A percentile compares a stretch with the other conserved stretches of the same genome.
Conservation (phyloP, 2,797 vertebrate species). For the Heliangelus exortis region DNA sequence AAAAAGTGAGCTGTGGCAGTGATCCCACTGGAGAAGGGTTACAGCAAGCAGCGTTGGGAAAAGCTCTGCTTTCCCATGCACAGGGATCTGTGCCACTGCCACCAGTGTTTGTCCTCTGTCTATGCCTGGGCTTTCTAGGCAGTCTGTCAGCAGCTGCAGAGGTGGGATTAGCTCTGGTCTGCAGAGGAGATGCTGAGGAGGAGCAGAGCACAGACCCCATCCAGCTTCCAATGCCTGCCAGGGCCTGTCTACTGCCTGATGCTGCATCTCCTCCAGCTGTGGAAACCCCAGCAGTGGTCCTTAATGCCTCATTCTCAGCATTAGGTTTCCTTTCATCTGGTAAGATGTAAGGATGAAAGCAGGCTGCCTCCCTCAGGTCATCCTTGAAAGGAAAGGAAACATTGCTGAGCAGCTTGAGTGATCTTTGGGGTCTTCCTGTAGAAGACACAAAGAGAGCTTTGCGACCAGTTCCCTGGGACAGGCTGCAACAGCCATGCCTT, state of each 20-base stretch:
- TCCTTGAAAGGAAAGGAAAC: slow-evolving; percentile 30
- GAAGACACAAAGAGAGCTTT: slow-evolving; percentile 20
- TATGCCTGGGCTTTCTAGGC: background rate
- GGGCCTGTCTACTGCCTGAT: background rate
- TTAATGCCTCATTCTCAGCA: background rate
- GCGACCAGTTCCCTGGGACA: background rate
- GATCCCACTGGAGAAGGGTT: slow-evolving; percentile 29
- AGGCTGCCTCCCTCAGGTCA: background rate
- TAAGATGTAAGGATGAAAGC: slow-evolving; percentile 41
- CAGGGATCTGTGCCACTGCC: fast-evolving
- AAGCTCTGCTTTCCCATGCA: slow-evolving; percentile 14
- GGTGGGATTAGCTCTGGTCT: background rate
- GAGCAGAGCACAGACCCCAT: background rate
- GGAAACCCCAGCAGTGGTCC: background rate
- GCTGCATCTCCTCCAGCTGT: background rate
- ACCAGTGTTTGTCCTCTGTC: background rate
- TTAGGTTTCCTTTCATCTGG: background rate
- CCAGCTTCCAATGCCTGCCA: background rate
- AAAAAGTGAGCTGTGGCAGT: slow-evolving; percentile 2
- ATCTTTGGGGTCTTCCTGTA: background rate
- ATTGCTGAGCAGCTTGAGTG: slow-evolving; percentile 3
- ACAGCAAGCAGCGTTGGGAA: background rate
- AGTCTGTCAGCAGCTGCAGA: background rate
- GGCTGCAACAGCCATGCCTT: slow-evolving; percentile 10
- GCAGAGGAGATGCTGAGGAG: background rate